These are phyloP conservation scores for Montipora efflorescens DNA, from an alignment of 64 coral and sea anemone genomes.

Conservation along the genomic window DNA sequence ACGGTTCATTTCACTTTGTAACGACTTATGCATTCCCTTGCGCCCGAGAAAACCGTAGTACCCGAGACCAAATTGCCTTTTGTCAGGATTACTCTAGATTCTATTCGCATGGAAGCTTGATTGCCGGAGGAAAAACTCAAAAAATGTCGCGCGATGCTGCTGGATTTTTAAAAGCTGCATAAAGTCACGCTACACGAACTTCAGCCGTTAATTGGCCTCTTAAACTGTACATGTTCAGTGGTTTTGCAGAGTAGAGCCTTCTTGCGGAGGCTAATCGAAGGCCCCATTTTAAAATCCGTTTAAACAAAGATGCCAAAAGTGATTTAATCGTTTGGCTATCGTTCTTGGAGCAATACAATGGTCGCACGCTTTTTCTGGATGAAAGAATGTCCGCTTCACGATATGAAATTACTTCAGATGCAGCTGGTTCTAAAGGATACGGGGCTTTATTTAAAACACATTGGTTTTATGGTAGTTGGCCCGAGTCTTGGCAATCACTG, in stretches of 20 bases:
- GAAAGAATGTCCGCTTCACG: neutral
- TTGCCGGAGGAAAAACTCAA: slow-evolving; percentile 23
- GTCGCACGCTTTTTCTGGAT: slow-evolving; percentile 16
- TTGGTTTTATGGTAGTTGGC: slow-evolving; percentile 50
- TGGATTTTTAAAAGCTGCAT: neutral
- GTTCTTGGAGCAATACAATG: slow-evolving; percentile 17
- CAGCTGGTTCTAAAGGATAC: slow-evolving; percentile 41
- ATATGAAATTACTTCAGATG: slow-evolving; percentile 27
- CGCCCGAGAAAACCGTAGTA: neutral
- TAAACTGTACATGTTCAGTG: slow-evolving; percentile 61
- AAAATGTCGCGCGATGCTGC: slow-evolving; percentile 16
- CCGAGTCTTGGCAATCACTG: neutral
- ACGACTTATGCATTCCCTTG: neutral
- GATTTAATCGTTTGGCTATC: slow-evolving; percentile 18
- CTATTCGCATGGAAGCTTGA: slow-evolving; percentile 19
- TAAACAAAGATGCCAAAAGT: neutral
- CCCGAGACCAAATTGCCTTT: slow-evolving; percentile 18
- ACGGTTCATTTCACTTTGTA: slow-evolving; percentile 5
- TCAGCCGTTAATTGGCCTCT: neutral
- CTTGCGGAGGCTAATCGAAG: slow-evolving; percentile 31
- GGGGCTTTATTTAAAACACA: slow-evolving; percentile 24
- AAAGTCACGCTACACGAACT: neutral
- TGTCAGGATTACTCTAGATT: slow-evolving; percentile 8
- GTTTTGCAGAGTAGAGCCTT: slow-evolving; percentile 36
- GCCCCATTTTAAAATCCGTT: neutral